phyloP scores from a whole-genome alignment of 2,113 vertebrate species.

The Cinclus cinclus region DNA sequence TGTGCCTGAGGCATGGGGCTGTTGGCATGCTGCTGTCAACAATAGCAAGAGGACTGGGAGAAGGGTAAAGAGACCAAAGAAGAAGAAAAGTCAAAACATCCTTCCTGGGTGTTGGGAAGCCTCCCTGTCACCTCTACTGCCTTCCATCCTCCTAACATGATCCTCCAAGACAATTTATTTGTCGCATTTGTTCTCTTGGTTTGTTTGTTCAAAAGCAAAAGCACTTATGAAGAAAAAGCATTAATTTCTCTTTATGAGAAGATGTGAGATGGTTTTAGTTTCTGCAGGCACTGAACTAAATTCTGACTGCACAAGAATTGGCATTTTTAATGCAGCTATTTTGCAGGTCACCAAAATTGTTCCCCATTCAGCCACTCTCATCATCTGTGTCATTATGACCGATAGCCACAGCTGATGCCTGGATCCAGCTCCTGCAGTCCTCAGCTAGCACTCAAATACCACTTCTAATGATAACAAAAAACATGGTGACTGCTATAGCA shows the following conservation, averaged over 20 bases:
- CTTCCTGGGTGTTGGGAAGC: neutral
- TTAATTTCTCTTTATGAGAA: neutral
- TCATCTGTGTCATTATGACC: neutral
- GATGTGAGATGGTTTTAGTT: neutral
- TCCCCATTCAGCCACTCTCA: slow-evolving; percentile 36
- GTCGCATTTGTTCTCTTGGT: neutral
- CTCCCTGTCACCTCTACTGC: neutral
- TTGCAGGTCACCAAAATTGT: slow-evolving; percentile 54
- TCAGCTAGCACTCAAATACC: slow-evolving; percentile 32
- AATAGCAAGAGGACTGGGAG: neutral
- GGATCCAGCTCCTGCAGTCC: neutral
- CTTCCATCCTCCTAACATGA: neutral
- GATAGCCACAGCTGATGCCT: slow-evolving; percentile 30
- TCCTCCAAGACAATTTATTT: neutral
- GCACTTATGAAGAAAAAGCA: neutral
- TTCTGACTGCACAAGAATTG: neutral
- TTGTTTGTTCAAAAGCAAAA: neutral
- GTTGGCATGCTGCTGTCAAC: neutral
- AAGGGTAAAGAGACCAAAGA: neutral
- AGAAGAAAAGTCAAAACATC: neutral
- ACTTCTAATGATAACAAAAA: neutral
- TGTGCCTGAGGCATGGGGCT: neutral
- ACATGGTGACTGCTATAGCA: neutral
- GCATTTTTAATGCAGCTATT: slow-evolving; percentile 15
- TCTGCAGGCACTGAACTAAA: slow-evolving; percentile 11